Conservation (phyloP, 2,113 vertebrate genomes). For the Neoarius graeffei region DNA sequence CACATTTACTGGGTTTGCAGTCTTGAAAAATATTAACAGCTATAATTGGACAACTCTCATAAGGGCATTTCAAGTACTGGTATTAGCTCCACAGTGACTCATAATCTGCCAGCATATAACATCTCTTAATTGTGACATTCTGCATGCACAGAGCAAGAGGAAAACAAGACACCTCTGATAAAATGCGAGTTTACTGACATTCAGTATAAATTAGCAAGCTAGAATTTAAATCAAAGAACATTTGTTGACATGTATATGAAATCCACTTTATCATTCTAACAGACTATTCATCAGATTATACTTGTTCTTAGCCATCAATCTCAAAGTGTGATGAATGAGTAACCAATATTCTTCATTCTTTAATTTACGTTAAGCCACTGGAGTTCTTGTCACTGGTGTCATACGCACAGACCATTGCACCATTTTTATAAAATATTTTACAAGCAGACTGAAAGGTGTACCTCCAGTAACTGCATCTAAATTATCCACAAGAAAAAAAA, state of each 20-base stretch:
- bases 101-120: slow-evolving; percentile 17
- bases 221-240: background rate
- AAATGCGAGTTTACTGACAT: background rate
- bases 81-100: slow-evolving; percentile 15
- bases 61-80: slow-evolving; percentile 10
- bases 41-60: slow-evolving; percentile 12
- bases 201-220: background rate
- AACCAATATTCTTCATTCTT: background rate
- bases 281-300: background rate
- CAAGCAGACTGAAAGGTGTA: background rate
- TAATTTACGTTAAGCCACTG: background rate
- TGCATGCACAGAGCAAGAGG: background rate
- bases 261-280: background rate
- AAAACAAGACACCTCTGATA: background rate
- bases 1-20: slow-evolving; percentile 24
- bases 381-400: background rate
- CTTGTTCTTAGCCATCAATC: background rate
- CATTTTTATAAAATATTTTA: background rate
- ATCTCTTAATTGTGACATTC: background rate
- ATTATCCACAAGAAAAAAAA: background rate
- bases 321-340: background rate
- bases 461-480: background rate
- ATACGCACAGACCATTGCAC: background rate
- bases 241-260: background rate
- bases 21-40: slow-evolving; percentile 34